Evolutionary conservation across 2,888 invertebrate species (phyloP).

Genomic region (Nomada ruficornis): DNA sequence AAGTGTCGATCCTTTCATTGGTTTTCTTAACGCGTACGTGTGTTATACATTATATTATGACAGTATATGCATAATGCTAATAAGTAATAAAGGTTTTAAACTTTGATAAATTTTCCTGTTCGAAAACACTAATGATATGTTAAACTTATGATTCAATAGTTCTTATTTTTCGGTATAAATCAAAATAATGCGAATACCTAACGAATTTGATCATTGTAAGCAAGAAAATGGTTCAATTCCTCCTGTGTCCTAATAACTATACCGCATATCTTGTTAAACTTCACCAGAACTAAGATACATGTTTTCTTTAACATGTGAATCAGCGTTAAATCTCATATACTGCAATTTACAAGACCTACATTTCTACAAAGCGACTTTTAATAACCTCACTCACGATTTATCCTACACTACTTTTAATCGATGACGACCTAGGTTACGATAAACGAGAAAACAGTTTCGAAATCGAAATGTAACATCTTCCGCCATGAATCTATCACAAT

Average conservation of each 20-base stretch:
- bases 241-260: no score
- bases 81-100: not conserved
- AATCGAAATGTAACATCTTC: slow-evolving; percentile 17
- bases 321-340: not conserved
- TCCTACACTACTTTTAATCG: not conserved
- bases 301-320: not conserved
- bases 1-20: slow-evolving; percentile 6
- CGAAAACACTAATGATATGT: no score
- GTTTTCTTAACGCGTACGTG: no score
- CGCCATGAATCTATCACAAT: slow-evolving; percentile 55
- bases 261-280: no score
- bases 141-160: no score
- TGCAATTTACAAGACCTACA: not conserved
- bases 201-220: no score
- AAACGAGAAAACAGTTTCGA: slow-evolving; percentile 29
- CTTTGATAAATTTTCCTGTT: no score
- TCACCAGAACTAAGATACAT: not conserved
- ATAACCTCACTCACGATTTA: not conserved
- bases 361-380: not conserved
- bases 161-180: no score
- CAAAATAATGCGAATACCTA: no score
- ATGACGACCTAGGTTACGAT: not conserved
- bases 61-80: not conserved
- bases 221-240: no score
- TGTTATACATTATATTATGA: not conserved